These are phyloP conservation scores for Sarcophaga subvicina DNA, from an alignment of 2,888 invertebrate species.

Conservation along the genomic window DNA sequence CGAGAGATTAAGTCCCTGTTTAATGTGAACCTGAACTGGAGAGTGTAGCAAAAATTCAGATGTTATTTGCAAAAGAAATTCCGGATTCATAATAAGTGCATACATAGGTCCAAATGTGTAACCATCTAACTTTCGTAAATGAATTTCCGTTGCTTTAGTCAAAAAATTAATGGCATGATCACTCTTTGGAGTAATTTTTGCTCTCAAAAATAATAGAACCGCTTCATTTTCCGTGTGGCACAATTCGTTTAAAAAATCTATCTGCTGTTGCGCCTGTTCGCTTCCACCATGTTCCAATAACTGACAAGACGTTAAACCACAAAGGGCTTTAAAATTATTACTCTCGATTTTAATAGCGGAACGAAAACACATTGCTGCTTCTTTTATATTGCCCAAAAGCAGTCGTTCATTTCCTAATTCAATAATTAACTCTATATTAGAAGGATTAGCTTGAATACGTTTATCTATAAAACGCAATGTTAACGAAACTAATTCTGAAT, in stretches of 20 bases:
- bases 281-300: conserved; percentile 87
- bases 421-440: conserved; percentile 87
- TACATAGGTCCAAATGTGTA: conserved; percentile 89
- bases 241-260: conserved; percentile 92
- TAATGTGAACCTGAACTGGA: conserved; percentile 84
- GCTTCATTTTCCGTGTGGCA: conserved; percentile 87
- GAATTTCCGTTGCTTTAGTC: conserved; percentile 85
- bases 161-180: conserved; percentile 84
- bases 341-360: conserved; percentile 93
- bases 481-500: conserved; percentile 87
- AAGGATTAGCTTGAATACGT: conserved; percentile 85
- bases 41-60: conserved; percentile 89
- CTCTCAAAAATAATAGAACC: conserved; percentile 85
- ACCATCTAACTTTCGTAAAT: conserved; percentile 82
- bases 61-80: conserved; percentile 91
- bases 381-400: conserved; percentile 88
- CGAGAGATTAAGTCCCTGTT: conserved; percentile 52
- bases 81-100: conserved; percentile 90
- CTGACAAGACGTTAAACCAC: conserved; percentile 93
- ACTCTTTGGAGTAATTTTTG: conserved; percentile 84
- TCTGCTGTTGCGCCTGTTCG: conserved; percentile 83
- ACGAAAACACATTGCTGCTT: conserved; percentile 90
- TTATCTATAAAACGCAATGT: conserved; percentile 90
- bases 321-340: conserved; percentile 89
- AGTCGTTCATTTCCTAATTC: conserved; percentile 92